These are phyloP conservation scores for Triplophysa dalaica DNA, from an alignment of 2,113 vertebrate species.

Conservation along the genomic window DNA sequence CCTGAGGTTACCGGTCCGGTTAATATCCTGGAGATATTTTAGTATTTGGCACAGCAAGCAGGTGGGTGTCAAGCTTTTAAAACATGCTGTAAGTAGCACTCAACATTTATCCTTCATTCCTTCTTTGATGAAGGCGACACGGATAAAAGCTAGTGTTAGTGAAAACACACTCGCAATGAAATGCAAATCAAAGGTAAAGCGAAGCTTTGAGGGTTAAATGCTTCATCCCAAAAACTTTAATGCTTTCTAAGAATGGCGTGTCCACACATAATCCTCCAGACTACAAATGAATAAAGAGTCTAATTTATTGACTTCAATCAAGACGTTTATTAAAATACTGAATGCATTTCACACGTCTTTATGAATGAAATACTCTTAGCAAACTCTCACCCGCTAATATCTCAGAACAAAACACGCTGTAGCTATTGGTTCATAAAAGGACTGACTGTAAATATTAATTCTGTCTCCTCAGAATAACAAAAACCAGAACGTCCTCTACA, in stretches of 20 bases:
- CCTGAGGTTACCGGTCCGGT: slow-evolving; percentile 37
- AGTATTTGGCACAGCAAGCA: slow-evolving; percentile 44
- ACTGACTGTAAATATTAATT: slow-evolving; percentile 27
- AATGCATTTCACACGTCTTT: background rate
- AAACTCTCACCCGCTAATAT: slow-evolving; percentile 8
- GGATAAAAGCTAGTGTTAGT: slow-evolving; percentile 51
- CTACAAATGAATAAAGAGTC: background rate
- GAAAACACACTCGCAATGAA: slow-evolving; percentile 49
- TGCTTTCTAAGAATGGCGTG: background rate
- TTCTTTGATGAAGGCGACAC: slow-evolving; percentile 35
- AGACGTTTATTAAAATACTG: slow-evolving; percentile 5
- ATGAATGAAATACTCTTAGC: slow-evolving; percentile 13
- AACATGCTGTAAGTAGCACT: slow-evolving; percentile 50
- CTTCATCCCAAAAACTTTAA: background rate
- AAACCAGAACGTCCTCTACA: slow-evolving; percentile 47
- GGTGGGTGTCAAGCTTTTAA: slow-evolving; percentile 47
- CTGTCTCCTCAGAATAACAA: background rate
- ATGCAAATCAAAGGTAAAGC: slow-evolving; percentile 40
- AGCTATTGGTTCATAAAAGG: background rate
- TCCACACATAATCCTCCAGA: slow-evolving; percentile 4
- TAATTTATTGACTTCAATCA: slow-evolving; percentile 10
- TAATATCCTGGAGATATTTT: slow-evolving; percentile 53
- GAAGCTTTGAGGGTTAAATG: slow-evolving; percentile 26
- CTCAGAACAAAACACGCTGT: slow-evolving; percentile 1
- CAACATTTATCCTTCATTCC: slow-evolving; percentile 49